Evolutionary conservation across 1,140 invertebrate species (phyloP), one percentile per base, ranked within the genome.

Genomic region (Diorhabda sublineata): DNA sequence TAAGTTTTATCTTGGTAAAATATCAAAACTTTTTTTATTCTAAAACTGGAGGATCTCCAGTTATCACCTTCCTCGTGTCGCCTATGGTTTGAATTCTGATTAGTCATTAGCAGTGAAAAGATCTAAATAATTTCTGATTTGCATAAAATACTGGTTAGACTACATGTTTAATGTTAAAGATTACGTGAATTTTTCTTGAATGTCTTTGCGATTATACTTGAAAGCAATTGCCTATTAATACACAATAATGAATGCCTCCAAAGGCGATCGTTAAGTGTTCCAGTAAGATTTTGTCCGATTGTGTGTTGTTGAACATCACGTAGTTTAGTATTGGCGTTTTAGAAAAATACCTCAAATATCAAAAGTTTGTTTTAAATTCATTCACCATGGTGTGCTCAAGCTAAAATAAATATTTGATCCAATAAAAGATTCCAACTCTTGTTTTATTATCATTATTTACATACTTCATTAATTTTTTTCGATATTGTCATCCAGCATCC

Each of bases 171-270:
- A 75, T 74, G 73, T 75, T 72, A 70, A 74, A 72, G 74, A 75
- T 75, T 75, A 75, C 67, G 63, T 75, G 71, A 74, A 75, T 74
- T 69, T 70, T 75, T 74, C 71, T 70, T 70, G 63, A 73, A 72
- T 66, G 69, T 70, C 68, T 68, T 64, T 9, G 56, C 67, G 74
- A 74, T 75, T 75, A 75, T 74, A 72, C 69, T 72, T 77, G 74
- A 77, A 76, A 77, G 76, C 66, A 77, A 77, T 76, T 75, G 75
- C 73, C 75, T 76, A 77, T 77, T 75, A 77, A 76, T 77, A 76
- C 72, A 74, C 76, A 74, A 76, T 77, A 76, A 76, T 26, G 26
- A 26, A 76, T 72, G 73, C 69, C 64, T 58, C 61, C 61, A 56
- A 66, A 74, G 61, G 45, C n/a, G 45, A 44, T 62, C 70, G 68